phyloP scores from a whole-genome alignment of 2,888 invertebrate genomes.

The Aphidoletes aphidimyza region DNA sequence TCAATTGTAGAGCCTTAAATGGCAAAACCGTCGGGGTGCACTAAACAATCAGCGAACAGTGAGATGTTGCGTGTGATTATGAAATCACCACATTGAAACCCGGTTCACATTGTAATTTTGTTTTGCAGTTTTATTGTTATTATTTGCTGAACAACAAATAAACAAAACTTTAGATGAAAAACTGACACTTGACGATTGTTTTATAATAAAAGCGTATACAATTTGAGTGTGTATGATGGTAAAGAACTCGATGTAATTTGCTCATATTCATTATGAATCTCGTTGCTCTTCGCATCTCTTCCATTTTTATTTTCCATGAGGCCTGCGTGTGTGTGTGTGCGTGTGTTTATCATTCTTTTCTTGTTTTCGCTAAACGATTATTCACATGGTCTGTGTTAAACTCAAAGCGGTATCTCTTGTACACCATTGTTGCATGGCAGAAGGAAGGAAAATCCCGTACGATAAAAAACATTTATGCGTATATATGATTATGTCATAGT shows the following conservation, averaged over 20 bases:
- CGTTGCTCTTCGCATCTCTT: background rate
- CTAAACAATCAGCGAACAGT: background rate
- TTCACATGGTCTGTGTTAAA: background rate
- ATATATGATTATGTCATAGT: background rate
- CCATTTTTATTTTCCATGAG: too few relatives aligned
- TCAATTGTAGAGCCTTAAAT: background rate
- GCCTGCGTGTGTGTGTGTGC: too few relatives aligned
- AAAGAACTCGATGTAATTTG: background rate
- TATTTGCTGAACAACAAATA: background rate
- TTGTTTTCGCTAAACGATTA: background rate
- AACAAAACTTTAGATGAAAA: background rate
- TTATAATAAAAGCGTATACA: background rate
- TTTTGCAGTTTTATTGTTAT: background rate
- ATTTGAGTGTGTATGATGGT: background rate
- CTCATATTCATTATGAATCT: background rate
- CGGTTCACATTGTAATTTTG: background rate
- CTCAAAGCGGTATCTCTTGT: background rate
- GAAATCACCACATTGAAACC: background rate
- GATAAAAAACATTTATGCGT: constrained; percentile 21
- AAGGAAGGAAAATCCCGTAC: constrained; percentile 11
- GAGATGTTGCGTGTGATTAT: constrained; percentile 7
- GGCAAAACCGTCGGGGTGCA: background rate
- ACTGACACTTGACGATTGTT: background rate
- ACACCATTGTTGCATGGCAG: background rate
- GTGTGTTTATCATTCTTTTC: background rate